A percentile compares a stretch with the other conserved stretches of the same genome.
These are phyloP conservation scores for Balaenoptera acutorostrata DNA, from an alignment of 2,113 vertebrate genomes.

Conservation along the genomic window DNA sequence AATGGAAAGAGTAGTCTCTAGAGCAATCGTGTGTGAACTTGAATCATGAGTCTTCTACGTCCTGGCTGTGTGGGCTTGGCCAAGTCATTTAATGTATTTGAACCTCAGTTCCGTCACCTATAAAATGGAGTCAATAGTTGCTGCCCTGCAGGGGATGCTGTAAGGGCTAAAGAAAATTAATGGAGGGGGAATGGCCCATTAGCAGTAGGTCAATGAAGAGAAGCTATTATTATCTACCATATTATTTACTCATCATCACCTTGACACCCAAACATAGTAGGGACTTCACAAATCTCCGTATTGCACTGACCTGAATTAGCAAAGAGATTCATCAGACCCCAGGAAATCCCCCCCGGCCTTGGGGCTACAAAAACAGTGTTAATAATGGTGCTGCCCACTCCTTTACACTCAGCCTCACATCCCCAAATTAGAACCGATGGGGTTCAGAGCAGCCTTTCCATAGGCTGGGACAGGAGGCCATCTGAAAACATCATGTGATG, in stretches of 20 bases:
- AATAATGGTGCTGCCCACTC: background rate
- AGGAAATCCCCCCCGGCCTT: background rate
- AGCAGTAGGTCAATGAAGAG: background rate
- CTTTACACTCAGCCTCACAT: background rate
- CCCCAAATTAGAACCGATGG: background rate
- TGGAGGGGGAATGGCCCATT: background rate
- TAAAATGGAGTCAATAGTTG: background rate
- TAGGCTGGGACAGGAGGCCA: background rate
- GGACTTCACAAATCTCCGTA: too few relatives aligned
- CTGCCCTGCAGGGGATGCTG: background rate
- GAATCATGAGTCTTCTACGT: background rate
- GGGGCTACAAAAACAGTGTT: background rate
- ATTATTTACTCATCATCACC: background rate
- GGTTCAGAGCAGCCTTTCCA: background rate
- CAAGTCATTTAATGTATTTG: background rate
- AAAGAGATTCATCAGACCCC: background rate
- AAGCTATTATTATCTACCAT: background rate
- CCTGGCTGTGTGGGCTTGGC: background rate
- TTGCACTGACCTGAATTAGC: background rate
- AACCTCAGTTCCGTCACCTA: background rate
- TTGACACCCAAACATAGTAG: background rate
- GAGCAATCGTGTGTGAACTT: background rate
- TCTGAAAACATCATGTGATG: too few relatives aligned
- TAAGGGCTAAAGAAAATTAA: background rate
- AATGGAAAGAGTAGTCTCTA: background rate